Percentiles rank a stretch among this genome's conserved stretches.
phyloP scores from a whole-genome alignment of 2,797 vertebrate species.

The Melanotaenia maccullochi region DNA sequence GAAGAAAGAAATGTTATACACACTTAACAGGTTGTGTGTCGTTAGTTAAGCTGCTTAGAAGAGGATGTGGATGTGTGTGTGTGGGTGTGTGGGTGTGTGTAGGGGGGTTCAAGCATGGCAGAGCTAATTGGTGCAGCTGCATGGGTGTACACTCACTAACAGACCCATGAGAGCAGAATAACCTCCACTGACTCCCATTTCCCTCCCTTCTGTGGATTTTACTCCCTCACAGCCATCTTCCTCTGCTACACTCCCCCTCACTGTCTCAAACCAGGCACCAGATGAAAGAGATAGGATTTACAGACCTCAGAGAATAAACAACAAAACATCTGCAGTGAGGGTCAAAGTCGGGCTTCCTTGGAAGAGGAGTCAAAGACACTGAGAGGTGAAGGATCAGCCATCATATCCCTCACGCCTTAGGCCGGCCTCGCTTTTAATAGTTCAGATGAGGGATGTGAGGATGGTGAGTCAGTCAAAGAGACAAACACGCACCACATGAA shows the following conservation, averaged over 20 bases:
- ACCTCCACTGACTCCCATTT: slow-evolving; percentile 61
- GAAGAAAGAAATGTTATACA: background rate
- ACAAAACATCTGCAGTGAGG: slow-evolving; percentile 22
- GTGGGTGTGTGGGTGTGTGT: slow-evolving; percentile 15
- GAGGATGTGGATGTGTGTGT: slow-evolving; percentile 7
- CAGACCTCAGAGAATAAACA: slow-evolving; percentile 12
- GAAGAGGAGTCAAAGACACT: slow-evolving; percentile 32
- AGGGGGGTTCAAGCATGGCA: slow-evolving; percentile 40
- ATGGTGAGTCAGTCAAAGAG: slow-evolving; percentile 72
- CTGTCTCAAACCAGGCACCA: slow-evolving; percentile 26
- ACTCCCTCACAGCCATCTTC: slow-evolving; percentile 64
- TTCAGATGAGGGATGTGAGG: slow-evolving; percentile 60
- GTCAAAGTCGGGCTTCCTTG: slow-evolving; percentile 35
- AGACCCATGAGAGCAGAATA: slow-evolving; percentile 78
- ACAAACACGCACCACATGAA: slow-evolving; percentile 40
- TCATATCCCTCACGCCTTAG: slow-evolving; percentile 63
- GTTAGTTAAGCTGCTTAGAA: slow-evolving; percentile 40
- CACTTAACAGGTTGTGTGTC: slow-evolving; percentile 45
- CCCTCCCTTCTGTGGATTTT: slow-evolving; percentile 44
- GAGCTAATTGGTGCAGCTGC: slow-evolving; percentile 77
- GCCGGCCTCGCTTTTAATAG: slow-evolving; percentile 72
- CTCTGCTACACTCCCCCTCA: slow-evolving; percentile 44
- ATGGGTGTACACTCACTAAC: slow-evolving; percentile 70
- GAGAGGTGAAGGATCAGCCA: slow-evolving; percentile 75
- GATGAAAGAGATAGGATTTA: slow-evolving; percentile 37